Evolutionary conservation across 92 coral and sea anemone species (phyloP).

Genomic region (Epizoanthus fatuus): DNA sequence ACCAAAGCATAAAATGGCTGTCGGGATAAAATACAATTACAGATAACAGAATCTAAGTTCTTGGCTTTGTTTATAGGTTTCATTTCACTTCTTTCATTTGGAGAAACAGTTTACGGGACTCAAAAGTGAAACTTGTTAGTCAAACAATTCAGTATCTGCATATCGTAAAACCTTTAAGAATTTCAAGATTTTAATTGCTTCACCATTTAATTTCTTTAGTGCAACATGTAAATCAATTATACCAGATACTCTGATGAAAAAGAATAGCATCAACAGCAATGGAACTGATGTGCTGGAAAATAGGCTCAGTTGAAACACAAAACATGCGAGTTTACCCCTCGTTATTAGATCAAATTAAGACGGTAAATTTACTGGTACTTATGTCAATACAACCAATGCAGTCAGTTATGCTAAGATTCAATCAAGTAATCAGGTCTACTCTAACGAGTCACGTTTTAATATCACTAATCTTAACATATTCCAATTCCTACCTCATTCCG

Average conservation of each 20-base stretch:
- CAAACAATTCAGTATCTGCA: constrained; percentile 29
- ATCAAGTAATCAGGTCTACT: not conserved
- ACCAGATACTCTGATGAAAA: not conserved
- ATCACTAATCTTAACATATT: not conserved
- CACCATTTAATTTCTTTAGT: not conserved
- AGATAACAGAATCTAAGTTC: not conserved
- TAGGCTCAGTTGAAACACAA: too few species aligned
- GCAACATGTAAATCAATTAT: not conserved
- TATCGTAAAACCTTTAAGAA: constrained; percentile 25
- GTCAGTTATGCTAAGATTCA: constrained; percentile 1
- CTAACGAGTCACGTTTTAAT: not conserved
- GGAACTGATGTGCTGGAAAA: not conserved
- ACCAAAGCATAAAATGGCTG: not conserved
- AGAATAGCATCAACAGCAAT: not conserved
- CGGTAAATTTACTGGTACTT: not conserved
- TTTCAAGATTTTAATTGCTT: constrained; percentile 8
- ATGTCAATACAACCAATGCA: not conserved
- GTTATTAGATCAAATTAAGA: not conserved
- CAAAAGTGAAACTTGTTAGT: not conserved
- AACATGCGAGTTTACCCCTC: not conserved
- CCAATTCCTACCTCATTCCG: constrained; percentile 84
- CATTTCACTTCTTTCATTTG: not conserved
- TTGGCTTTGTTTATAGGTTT: too few species aligned
- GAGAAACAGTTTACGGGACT: not conserved
- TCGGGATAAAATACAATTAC: not conserved